Evolutionary conservation across 2,113 vertebrate species (phyloP), one percentile per base, ranked within the genome.

Genomic region (Potamarius usumacintae): DNA sequence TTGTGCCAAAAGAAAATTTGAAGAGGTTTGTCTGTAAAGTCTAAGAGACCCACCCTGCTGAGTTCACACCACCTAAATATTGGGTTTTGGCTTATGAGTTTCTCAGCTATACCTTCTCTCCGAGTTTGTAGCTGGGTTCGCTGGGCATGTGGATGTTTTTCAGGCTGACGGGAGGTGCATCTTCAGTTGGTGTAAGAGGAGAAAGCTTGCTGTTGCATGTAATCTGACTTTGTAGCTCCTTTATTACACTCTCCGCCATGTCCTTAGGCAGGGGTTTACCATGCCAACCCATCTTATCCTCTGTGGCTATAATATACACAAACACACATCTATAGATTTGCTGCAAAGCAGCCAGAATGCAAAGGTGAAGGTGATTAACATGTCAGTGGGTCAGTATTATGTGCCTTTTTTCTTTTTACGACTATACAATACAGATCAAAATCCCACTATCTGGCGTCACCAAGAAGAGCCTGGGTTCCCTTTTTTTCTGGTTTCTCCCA

Each of bases 231-330:
- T 96, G 94, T 88, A 99, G 96, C 83, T 98, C 97, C 88, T 96
- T 96, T 90, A 97, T 94, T 10, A 96, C 91, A 90, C 96, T 95
- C 0, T 99, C 97, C 3, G 97, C 96, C 96, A 97, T 96, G 90
- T 98, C 97, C 94, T 97, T 97, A 4, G 97, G 95, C 86, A 99
- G 96, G 62, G 97, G 93, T 90, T 99, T 99, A 84, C 96, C 97
- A 7, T 99, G 97, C 98, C 98, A 99, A 78, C 95, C 96, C 86
- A 97, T 95, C 92, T 98, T 98, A 91, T 99, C 97, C 92, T 99
- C 98, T 30, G 96, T 91, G 91, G 30, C 79, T 82, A 62, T 62
- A 62, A 82, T 48, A 80, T 55, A 80, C 78, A 80, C 53, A 80
- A 3, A 34, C 78, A 82, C 62, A 88, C 1, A 80, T n/a, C 20